A percentile compares a stretch with the other conserved stretches of the same genome.
Evolutionary conservation across 2,888 invertebrate species (phyloP).

Genomic region (Urechis unicinctus): DNA sequence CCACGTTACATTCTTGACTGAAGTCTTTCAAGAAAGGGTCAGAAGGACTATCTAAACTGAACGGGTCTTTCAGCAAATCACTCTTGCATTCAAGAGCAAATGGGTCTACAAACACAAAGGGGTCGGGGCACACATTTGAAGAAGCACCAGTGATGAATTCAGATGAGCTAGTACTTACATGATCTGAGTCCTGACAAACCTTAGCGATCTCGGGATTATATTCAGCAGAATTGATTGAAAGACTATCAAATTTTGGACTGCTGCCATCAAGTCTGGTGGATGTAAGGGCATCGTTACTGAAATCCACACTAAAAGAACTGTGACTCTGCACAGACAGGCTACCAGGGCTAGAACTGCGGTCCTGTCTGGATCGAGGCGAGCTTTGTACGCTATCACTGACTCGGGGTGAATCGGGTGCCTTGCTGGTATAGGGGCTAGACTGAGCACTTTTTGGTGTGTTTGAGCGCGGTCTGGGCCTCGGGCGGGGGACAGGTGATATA

Average conservation of each 20-base stretch:
- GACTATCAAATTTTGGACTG: neutral
- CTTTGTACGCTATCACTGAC: neutral
- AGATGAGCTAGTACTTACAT: neutral
- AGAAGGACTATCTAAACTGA: neutral
- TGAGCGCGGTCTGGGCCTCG: neutral
- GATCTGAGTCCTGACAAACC: neutral
- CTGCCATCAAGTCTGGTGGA: neutral
- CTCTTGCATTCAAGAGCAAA: too few species aligned
- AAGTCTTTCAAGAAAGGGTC: neutral
- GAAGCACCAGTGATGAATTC: neutral
- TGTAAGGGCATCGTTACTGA: neutral
- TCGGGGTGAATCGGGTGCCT: neutral
- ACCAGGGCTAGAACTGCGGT: neutral
- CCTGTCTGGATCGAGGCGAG: neutral
- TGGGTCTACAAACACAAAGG: neutral
- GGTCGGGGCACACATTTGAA: neutral
- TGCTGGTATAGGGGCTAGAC: neutral
- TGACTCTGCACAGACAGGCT: neutral
- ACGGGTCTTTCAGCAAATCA: neutral
- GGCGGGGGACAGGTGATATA: neutral
- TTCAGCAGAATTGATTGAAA: neutral
- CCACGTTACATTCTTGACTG: neutral
- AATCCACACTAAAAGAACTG: neutral
- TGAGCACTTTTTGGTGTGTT: too few species aligned
- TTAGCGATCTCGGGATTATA: neutral